Conservation (phyloP, 64 coral and sea anemone species). For the Astreopora myriophthalma region DNA sequence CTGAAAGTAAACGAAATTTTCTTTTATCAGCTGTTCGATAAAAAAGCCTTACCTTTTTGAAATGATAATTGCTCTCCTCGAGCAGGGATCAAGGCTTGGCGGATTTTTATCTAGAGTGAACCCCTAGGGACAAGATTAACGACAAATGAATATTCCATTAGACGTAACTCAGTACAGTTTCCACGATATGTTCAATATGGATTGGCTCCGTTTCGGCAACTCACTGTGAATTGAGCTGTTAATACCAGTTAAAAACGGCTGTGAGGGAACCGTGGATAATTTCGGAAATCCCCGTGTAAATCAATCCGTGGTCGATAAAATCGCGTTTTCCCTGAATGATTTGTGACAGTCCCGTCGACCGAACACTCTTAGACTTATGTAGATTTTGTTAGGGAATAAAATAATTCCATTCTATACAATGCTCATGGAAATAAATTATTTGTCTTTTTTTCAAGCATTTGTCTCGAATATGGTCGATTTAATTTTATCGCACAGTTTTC, state of each 20-base stretch:
- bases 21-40: not conserved
- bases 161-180: not conserved
- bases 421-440: not conserved
- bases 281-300: not conserved
- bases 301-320: not conserved
- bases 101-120: not conserved
- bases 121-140: not conserved
- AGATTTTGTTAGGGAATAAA: not conserved
- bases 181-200: not conserved
- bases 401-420: not conserved
- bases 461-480: not conserved
- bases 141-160: conserved; percentile 39
- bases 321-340: not conserved
- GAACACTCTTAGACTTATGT: not conserved
- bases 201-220: not conserved
- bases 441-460: not conserved
- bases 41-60: not conserved
- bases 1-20: not conserved
- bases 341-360: not conserved
- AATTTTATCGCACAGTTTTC: not conserved
- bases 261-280: not conserved
- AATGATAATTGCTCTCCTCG: conserved; percentile 21
- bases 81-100: not conserved
- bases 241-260: not conserved
- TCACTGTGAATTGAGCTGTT: not conserved